phyloP scores from a whole-genome alignment of 2,888 invertebrate species.

The Tenthredo mesomela region DNA sequence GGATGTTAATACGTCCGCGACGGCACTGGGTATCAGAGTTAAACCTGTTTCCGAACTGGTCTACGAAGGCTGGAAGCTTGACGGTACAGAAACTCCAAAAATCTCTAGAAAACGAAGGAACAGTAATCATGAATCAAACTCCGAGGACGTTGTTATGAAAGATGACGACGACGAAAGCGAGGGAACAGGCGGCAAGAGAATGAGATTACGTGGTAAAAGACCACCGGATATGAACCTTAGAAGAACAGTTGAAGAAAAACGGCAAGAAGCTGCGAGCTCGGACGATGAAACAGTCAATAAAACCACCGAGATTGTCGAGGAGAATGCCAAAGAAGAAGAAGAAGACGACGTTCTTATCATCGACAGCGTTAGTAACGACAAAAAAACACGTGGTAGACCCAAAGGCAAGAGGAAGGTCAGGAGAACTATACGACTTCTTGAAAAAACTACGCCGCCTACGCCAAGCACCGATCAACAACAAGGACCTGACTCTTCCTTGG shows the following conservation, averaged over 20 bases:
- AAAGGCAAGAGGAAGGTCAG: conserved; percentile 47
- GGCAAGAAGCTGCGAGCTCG: conserved; percentile 69
- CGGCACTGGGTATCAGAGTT: conserved; percentile 67
- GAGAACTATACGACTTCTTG: conserved; percentile 9
- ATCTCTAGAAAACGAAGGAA: conserved; percentile 71
- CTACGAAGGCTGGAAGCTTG: conserved; percentile 73
- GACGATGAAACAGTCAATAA: conserved; percentile 68
- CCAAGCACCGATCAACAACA: conserved; percentile 1
- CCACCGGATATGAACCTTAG: conserved; percentile 70
- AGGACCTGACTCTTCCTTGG: conserved; percentile 34
- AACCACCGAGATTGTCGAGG: conserved; percentile 16
- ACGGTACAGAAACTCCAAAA: conserved; percentile 62
- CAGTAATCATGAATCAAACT: conserved; percentile 70
- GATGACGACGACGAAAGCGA: conserved; percentile 70
- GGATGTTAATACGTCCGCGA: conserved; percentile 48
- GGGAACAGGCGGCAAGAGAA: conserved; percentile 71
- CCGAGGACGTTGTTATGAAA: conserved; percentile 79
- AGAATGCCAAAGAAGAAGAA: conserved; percentile 51
- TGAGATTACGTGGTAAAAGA: conserved; percentile 70
- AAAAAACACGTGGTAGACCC: conserved; percentile 54
- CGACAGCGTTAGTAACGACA: conserved; percentile 38
- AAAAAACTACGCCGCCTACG: neutral
- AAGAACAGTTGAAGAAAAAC: conserved; percentile 73
- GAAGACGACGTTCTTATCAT: neutral
- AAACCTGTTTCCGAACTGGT: conserved; percentile 72